Evolutionary conservation across 1,140 invertebrate genomes (phyloP).

Genomic region (Camponotus floridanus): DNA sequence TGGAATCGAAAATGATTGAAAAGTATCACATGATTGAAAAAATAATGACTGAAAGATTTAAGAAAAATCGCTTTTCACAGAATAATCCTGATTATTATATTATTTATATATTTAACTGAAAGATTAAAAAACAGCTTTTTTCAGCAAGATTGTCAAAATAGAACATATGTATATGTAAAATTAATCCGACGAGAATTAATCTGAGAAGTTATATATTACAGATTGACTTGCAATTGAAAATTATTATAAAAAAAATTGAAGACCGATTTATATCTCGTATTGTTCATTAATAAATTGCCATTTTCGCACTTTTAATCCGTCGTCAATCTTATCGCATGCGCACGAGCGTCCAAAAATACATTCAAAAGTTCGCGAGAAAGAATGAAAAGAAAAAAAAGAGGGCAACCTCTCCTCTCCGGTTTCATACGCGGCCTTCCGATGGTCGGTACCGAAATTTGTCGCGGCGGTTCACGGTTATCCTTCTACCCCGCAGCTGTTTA

Average conservation of each 20-base stretch:
- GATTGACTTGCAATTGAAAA: background rate
- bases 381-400: background rate
- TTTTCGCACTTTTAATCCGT: background rate
- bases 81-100: too few relatives aligned
- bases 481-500: conserved; percentile 77
- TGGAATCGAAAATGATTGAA: background rate
- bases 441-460: conserved; percentile 71
- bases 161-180: background rate
- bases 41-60: background rate
- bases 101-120: too few relatives aligned
- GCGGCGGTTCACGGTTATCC: conserved; percentile 75
- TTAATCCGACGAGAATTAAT: background rate
- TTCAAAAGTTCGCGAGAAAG: background rate
- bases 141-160: background rate
- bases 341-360: conserved; percentile 33
- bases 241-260: background rate
- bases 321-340: conserved; percentile 16
- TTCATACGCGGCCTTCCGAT: conserved; percentile 61
- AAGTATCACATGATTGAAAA: background rate
- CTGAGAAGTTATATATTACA: too few relatives aligned
- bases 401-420: conserved; percentile 43
- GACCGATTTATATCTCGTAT: background rate
- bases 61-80: too few relatives aligned
- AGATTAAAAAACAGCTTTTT: too few relatives aligned
- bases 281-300: background rate